A percentile compares a stretch with the other conserved stretches of the same genome.
phyloP scores from a whole-genome alignment of 2,888 invertebrate genomes.

The Drosophila infuscata region DNA sequence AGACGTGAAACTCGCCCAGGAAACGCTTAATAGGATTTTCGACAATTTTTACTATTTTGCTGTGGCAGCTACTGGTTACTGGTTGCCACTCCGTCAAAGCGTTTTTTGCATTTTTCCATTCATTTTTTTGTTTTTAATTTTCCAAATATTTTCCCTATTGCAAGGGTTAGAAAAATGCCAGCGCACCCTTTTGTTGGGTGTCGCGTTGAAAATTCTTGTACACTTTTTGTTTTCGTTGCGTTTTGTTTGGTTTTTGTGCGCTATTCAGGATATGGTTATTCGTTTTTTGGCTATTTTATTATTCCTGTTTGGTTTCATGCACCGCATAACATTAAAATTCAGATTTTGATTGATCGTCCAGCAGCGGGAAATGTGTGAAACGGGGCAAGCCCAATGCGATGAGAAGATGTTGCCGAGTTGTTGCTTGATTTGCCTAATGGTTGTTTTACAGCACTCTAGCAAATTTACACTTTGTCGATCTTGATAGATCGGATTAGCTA shows the following conservation, averaged over 20 bases:
- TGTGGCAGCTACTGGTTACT: slow-evolving; percentile 64
- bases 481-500: slow-evolving; percentile 29
- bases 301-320: slow-evolving; percentile 69
- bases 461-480: slow-evolving; percentile 23
- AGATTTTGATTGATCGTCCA: slow-evolving; percentile 77
- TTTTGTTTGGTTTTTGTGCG: slow-evolving; percentile 23
- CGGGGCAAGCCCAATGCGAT: slow-evolving; percentile 11
- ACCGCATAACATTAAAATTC: slow-evolving; percentile 80
- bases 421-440: slow-evolving; percentile 23
- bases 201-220: slow-evolving; percentile 67
- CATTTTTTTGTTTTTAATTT: slow-evolving; percentile 61
- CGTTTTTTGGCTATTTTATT: slow-evolving; percentile 48
- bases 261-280: slow-evolving; percentile 68
- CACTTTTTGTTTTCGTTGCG: slow-evolving; percentile 45
- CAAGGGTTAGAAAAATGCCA: slow-evolving; percentile 76
- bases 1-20: slow-evolving; percentile 59
- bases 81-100: slow-evolving; percentile 53
- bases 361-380: slow-evolving; percentile 29
- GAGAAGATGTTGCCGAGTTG: slow-evolving; percentile 23
- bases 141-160: slow-evolving; percentile 66
- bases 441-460: slow-evolving; percentile 42
- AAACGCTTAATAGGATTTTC: slow-evolving; percentile 79
- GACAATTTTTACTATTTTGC: slow-evolving; percentile 75
- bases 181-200: slow-evolving; percentile 58
- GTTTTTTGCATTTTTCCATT: slow-evolving; percentile 32